phyloP scores from a whole-genome alignment of 2,113 vertebrate species.

The Crotalus helleri region DNA sequence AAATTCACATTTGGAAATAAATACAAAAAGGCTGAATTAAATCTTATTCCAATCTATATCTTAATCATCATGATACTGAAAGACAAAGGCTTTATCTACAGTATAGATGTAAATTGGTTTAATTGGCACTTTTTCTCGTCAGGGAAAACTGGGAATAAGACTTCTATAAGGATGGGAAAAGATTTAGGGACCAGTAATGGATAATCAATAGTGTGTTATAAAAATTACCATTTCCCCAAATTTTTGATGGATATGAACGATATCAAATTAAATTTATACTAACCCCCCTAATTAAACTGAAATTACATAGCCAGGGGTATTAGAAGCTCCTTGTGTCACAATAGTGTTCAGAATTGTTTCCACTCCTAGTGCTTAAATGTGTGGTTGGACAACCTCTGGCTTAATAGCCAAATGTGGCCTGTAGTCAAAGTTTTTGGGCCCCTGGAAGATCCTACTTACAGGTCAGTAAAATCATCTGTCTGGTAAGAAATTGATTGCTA shows the following conservation, averaged over 20 bases:
- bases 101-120: background rate
- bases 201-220: background rate
- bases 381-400: background rate
- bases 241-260: background rate
- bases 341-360: background rate
- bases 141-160: background rate
- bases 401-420: background rate
- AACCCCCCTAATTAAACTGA: background rate
- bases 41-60: slow-evolving; percentile 47
- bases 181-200: background rate
- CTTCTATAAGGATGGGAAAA: background rate
- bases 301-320: background rate
- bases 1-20: slow-evolving; percentile 43
- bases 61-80: slow-evolving; percentile 15
- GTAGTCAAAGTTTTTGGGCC: background rate
- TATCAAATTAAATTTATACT: background rate
- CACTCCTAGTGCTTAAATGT: background rate
- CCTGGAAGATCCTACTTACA: background rate
- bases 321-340: background rate
- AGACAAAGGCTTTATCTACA: slow-evolving; percentile 23
- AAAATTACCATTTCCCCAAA: background rate
- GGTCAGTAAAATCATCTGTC: background rate
- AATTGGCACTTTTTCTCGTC: background rate
- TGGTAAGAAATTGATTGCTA: background rate
- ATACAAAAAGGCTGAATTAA: slow-evolving; percentile 34